phyloP scores from a whole-genome alignment of 2,113 vertebrate species.

The Emydura subglobosa region DNA sequence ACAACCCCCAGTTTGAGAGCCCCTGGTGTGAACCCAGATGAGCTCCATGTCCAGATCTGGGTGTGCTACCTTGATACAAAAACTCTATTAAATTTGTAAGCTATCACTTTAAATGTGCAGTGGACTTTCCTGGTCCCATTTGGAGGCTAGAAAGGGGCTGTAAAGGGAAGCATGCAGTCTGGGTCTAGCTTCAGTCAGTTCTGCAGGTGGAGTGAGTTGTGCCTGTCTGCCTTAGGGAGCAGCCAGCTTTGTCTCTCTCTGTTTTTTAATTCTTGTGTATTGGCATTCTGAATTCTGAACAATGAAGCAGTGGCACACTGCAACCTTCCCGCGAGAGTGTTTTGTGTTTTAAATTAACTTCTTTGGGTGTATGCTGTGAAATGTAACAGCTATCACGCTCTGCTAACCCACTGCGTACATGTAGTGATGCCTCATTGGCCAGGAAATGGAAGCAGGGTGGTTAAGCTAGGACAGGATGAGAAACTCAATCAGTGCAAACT shows the following conservation, averaged over 20 bases:
- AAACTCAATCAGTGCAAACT: background rate
- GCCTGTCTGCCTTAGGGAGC: background rate
- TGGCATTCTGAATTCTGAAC: background rate
- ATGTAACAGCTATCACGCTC: background rate
- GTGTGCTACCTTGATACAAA: background rate
- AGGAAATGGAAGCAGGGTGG: background rate
- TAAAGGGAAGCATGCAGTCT: background rate
- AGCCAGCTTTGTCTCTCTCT: background rate
- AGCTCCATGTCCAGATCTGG: background rate
- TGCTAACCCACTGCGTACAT: background rate
- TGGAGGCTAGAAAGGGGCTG: background rate
- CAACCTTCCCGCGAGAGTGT: background rate
- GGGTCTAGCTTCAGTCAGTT: background rate
- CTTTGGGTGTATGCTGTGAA: background rate
- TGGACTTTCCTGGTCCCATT: background rate
- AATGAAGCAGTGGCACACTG: background rate
- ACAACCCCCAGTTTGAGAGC: too few species aligned
- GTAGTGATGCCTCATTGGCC: background rate
- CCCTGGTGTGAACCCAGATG: background rate
- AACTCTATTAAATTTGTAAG: background rate
- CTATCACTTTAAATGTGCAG: background rate
- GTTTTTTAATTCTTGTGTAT: background rate
- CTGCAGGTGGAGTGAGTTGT: background rate
- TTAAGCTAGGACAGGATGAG: background rate
- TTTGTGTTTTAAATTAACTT: background rate